phyloP scores from a whole-genome alignment of 2,797 vertebrate genomes.

The Echeneis naucrates region DNA sequence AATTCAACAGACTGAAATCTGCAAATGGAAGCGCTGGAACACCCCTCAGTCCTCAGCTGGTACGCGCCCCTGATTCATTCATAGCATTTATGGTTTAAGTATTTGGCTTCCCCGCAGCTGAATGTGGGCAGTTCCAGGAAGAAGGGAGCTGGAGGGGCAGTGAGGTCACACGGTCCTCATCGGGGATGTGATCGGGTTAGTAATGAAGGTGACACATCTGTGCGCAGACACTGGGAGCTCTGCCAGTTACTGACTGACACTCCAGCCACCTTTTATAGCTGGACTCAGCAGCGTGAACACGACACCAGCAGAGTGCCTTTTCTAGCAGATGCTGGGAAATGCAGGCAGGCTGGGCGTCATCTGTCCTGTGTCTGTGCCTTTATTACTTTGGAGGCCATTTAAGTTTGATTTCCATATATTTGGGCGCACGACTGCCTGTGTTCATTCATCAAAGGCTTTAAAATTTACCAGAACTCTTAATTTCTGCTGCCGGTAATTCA shows the following conservation, averaged over 20 bases:
- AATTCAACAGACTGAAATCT: constrained; percentile 17
- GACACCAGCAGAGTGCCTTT: constrained; percentile 28
- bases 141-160: constrained; percentile 9
- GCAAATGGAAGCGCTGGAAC: neutral
- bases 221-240: constrained; percentile 46
- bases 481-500: constrained; percentile 15
- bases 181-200: constrained; percentile 53
- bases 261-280: constrained; percentile 44
- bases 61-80: constrained; percentile 35
- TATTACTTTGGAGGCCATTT: neutral
- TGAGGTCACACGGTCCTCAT: constrained; percentile 53
- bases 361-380: neutral
- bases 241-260: constrained; percentile 56
- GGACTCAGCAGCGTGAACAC: constrained; percentile 45
- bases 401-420: constrained; percentile 6
- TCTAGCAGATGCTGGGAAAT: constrained; percentile 38
- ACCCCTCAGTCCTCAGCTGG: constrained; percentile 1
- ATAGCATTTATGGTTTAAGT: constrained; percentile 31
- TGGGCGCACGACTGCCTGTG: neutral
- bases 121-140: constrained; percentile 61
- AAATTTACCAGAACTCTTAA: constrained; percentile 26
- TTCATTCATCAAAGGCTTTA: constrained; percentile 25
- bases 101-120: constrained; percentile 43
- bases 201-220: constrained; percentile 68
- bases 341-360: constrained; percentile 8